phyloP scores from a whole-genome alignment of 2,888 invertebrate species.

The Orchestes rusci region DNA sequence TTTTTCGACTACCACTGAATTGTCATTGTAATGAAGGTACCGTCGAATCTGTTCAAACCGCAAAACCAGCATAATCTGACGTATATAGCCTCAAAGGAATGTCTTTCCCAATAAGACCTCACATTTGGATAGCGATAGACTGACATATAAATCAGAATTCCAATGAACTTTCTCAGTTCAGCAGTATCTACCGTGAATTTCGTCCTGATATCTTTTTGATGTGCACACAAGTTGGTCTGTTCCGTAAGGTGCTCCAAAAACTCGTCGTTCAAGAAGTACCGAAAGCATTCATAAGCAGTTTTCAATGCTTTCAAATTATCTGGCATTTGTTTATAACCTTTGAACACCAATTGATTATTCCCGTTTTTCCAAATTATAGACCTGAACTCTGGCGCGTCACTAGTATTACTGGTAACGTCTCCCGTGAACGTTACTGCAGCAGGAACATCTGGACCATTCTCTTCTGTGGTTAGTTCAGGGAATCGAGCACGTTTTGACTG shows the following conservation, averaged over 20 bases:
- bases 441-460: too few species aligned
- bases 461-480: too few species aligned
- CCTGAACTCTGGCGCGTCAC: too few species aligned
- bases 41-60: slow-evolving; percentile 1
- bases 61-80: not conserved
- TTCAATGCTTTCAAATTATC: not conserved
- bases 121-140: not conserved
- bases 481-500: too few species aligned
- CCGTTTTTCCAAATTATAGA: too few species aligned
- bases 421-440: too few species aligned
- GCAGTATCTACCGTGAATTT: not conserved
- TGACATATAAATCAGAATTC: not conserved
- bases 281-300: not conserved
- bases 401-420: too few species aligned
- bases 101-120: not conserved
- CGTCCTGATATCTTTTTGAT: not conserved
- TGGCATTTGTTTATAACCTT: not conserved
- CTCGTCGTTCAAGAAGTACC: not conserved
- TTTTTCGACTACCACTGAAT: not conserved
- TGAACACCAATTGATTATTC: not conserved
- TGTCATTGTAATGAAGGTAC: not conserved
- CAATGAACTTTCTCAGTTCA: not conserved
- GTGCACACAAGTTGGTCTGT: not conserved
- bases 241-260: too few species aligned
- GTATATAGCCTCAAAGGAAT: not conserved